A percentile compares a stretch with the other conserved stretches of the same genome.
phyloP scores from a whole-genome alignment of 2,797 vertebrate genomes.

The Hippoglossus hippoglossus region DNA sequence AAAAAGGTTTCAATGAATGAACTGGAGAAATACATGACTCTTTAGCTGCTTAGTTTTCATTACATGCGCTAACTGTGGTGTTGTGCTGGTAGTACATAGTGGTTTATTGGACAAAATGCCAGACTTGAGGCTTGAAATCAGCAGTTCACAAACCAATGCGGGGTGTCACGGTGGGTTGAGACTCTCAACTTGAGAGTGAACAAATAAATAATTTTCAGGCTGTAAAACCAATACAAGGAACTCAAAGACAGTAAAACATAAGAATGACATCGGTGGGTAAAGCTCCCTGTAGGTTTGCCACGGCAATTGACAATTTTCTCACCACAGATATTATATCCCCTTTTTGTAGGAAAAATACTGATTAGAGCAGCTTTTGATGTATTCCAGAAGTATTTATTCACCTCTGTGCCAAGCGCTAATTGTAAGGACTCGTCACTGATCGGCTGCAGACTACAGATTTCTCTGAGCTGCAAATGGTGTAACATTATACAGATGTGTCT shows the following conservation, averaged over 20 bases:
- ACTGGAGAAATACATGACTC: no score
- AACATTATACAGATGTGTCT: constrained; percentile 56
- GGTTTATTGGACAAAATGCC: no score
- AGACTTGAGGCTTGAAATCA: no score
- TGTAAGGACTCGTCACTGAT: constrained; percentile 33
- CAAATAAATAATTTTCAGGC: no score
- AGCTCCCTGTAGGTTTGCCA: background rate
- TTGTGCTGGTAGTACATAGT: no score
- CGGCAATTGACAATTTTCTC: constrained; percentile 1
- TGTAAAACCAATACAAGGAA: background rate
- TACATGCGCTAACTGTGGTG: no score
- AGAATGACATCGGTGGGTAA: background rate
- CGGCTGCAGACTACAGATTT: constrained; percentile 25
- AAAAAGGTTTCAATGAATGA: no score
- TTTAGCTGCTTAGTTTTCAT: no score
- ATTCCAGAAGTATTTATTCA: constrained; percentile 39
- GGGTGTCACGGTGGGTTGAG: no score
- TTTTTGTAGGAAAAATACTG: constrained; percentile 15
- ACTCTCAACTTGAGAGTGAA: no score
- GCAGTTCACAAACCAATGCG: no score
- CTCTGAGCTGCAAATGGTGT: constrained; percentile 17
- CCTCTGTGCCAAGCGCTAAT: constrained; percentile 28
- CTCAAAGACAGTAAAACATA: background rate
- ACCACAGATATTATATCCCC: background rate
- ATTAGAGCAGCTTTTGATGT: constrained; percentile 45